Percentiles rank a stretch among this genome's conserved stretches.
Conservation (phyloP, 2,888 invertebrate genomes). For the Meliscaeva auricollis region DNA sequence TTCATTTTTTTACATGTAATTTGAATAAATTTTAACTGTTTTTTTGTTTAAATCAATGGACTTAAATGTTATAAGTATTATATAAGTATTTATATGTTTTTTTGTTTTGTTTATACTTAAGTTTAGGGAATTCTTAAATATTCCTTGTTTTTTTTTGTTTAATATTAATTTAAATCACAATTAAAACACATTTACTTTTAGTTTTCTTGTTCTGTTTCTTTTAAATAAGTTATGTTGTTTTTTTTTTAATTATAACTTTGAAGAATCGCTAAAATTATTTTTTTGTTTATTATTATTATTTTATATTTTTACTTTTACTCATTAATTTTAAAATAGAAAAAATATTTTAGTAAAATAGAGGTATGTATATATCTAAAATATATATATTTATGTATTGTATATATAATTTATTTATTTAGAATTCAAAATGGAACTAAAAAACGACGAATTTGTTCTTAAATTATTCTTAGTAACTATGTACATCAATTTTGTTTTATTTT, state of each 20-base stretch:
- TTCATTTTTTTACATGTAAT: constrained; percentile 67
- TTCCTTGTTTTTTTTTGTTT: constrained; percentile 59
- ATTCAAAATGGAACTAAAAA: constrained; percentile 71
- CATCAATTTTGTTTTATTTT: constrained; percentile 49
- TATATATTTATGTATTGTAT: constrained; percentile 66
- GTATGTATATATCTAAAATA: constrained; percentile 76
- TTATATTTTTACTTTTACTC: constrained; percentile 59
- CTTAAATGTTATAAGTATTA: constrained; percentile 72
- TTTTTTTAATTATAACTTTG: constrained; percentile 50
- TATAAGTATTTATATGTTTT: constrained; percentile 69
- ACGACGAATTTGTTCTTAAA: constrained; percentile 60
- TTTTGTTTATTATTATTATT: constrained; percentile 24
- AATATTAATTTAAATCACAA: constrained; percentile 76
- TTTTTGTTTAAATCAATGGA: constrained; percentile 71
- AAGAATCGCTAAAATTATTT: constrained; percentile 67
- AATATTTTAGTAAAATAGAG: constrained; percentile 76
- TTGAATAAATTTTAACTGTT: constrained; percentile 70
- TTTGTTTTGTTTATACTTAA: constrained; percentile 59
- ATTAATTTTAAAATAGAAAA: constrained; percentile 75
- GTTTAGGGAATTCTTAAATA: constrained; percentile 60
- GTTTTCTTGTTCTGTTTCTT: constrained; percentile 71
- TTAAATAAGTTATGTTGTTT: constrained; percentile 63
- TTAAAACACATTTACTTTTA: constrained; percentile 76
- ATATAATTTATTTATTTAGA: constrained; percentile 69
- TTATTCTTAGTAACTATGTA: constrained; percentile 73